Evolutionary conservation across 2,888 invertebrate genomes (phyloP), one percentile per base, ranked within the genome.

Genomic region (Nasonia oneida): DNA sequence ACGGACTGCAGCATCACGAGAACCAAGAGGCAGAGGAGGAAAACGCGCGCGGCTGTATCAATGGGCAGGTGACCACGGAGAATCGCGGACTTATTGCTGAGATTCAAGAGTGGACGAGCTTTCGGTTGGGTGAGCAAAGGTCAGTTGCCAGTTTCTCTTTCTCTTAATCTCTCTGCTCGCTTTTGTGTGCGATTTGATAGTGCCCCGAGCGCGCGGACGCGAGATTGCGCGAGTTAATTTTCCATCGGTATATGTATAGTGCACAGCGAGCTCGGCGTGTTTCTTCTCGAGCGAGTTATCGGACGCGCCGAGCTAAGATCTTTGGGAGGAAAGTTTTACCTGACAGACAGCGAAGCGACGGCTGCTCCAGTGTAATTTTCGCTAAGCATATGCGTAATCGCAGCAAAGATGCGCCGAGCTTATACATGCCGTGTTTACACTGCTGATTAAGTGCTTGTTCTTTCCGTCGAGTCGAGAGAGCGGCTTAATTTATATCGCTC

Each of bases 31-130:
- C 42, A 75, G 64, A 61, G 61, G 14, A 67, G 33, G 8, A 29
- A 29, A 67, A 39, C 37, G 64, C 33, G 67, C 29, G 6, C 53
- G 81, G 33, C 33, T 33, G 42, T 50, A 80, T 79, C 74, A 74
- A 84, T 84, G 83, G 83, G n/a, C 64, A 84, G 79, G 73, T 84
- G 83, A 84, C 83, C 83, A 61, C 71, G 78, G 71, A 29, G 33
- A 18, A 39, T 37, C 0, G 14, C 33, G 23, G 29, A 14, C 2
- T 29, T 67, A 67, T 2, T 67, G 37, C 37, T 37, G n/a, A 29
- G 53, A 50, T 73, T 42, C 57, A 29, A 2, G 12, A 81, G 57
- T 3, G 61, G n/a, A 77, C 29, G 39, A 77, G 39, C 57, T n/a
- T 37, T 61, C 12, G 29, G 23, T 23, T 6, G 23, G 61, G 3